These are phyloP conservation scores for Gandaritis pyraliata DNA, from an alignment of 2,888 invertebrate genomes.

Conservation along the genomic window DNA sequence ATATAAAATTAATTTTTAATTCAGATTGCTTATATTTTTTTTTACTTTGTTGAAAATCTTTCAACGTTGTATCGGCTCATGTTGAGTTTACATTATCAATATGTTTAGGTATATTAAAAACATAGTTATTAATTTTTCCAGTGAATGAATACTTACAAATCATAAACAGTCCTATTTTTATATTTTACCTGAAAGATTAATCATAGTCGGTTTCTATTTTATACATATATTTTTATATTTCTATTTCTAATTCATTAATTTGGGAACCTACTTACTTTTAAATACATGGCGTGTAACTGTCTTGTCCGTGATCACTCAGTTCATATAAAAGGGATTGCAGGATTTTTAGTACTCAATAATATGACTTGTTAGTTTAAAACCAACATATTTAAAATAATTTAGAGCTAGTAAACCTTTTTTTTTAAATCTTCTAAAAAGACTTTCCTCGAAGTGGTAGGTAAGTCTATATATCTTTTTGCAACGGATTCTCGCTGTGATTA, in stretches of 20 bases:
- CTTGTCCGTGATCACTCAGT: no score
- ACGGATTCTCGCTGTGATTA: constrained; percentile 27
- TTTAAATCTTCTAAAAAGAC: background rate
- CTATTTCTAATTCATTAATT: no score
- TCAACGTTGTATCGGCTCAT: constrained; percentile 71
- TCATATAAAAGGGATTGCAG: no score
- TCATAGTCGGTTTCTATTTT: background rate
- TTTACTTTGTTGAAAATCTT: constrained; percentile 58
- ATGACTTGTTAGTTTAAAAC: no score
- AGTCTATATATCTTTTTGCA: constrained; percentile 1
- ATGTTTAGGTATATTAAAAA: background rate
- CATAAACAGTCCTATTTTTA: background rate
- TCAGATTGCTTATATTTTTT: constrained; percentile 14
- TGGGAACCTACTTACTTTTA: no score
- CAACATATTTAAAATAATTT: no score
- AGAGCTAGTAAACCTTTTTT: no score
- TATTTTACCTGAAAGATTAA: background rate
- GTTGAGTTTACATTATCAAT: constrained; percentile 67
- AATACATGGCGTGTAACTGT: no score
- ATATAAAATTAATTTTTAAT: background rate
- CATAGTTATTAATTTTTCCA: background rate
- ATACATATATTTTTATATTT: no score
- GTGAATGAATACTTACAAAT: background rate
- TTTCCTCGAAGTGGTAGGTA: background rate
- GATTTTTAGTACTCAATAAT: no score